phyloP scores from a whole-genome alignment of 2,888 invertebrate species.

The Anthrax anthrax region DNA sequence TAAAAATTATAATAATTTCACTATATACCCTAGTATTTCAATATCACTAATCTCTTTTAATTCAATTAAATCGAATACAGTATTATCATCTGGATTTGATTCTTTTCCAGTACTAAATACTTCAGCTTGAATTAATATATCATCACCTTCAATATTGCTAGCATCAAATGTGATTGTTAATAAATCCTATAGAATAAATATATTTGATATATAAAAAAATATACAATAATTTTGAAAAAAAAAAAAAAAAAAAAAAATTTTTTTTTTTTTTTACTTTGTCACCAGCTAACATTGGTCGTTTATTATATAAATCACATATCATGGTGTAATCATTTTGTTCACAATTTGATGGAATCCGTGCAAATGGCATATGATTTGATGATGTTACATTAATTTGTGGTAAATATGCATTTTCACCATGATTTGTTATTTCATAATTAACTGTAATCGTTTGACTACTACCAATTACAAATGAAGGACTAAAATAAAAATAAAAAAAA shows the following conservation, averaged over 20 bases:
- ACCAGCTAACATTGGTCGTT: conserved; percentile 24
- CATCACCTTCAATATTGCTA: conserved; percentile 22
- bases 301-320: conserved; percentile 27
- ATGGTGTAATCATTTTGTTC: conserved; percentile 17
- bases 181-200: conserved; percentile 15
- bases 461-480: conserved; percentile 27
- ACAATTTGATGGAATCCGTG: conserved; percentile 29
- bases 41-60: conserved; percentile 30
- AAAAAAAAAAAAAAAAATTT: neutral
- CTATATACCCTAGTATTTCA: conserved; percentile 29
- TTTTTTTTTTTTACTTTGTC: conserved; percentile 16
- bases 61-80: conserved; percentile 20
- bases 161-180: conserved; percentile 28
- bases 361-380: conserved; percentile 29
- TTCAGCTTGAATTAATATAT: conserved; percentile 24
- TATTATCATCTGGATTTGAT: conserved; percentile 22
- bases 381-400: conserved; percentile 35
- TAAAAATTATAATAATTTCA: neutral
- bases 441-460: conserved; percentile 25
- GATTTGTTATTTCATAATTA: conserved; percentile 31
- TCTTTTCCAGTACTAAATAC: conserved; percentile 32
- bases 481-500: conserved; percentile 9
- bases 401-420: conserved; percentile 37
- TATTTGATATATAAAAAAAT: neutral
- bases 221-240: neutral